Conservation (phyloP, 2,797 vertebrate genomes). For the Sphenodon punctatus region DNA sequence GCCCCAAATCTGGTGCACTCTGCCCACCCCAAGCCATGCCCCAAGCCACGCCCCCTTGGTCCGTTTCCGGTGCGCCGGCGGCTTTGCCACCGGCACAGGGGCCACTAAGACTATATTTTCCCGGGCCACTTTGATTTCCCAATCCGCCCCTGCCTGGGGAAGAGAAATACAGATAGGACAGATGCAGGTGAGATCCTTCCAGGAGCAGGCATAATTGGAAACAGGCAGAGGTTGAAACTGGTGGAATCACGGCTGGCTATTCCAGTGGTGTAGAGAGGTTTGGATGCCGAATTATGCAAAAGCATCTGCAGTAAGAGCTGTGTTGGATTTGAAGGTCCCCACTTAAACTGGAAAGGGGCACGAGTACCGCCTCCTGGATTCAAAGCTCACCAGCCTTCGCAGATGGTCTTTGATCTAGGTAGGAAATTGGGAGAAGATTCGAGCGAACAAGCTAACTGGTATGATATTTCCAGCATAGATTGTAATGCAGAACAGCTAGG, state of each 20-base stretch:
- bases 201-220: fast-evolving
- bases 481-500: not conserved
- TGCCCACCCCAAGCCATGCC: too few relatives aligned
- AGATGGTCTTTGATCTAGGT: not conserved
- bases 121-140: too few relatives aligned
- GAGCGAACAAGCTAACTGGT: not conserved
- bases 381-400: not conserved
- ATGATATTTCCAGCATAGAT: not conserved
- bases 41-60: too few relatives aligned
- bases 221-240: not conserved
- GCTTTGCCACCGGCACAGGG: too few relatives aligned
- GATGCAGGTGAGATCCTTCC: not conserved
- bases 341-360: not conserved
- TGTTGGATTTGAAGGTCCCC: not conserved
- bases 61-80: too few relatives aligned
- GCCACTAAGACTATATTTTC: too few relatives aligned
- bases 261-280: not conserved
- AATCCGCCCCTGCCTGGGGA: too few relatives aligned
- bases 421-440: not conserved
- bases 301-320: not conserved
- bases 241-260: not conserved
- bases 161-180: not conserved
- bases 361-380: not conserved
- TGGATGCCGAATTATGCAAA: not conserved
- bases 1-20: too few relatives aligned